Evolutionary conservation across 2,888 invertebrate genomes (phyloP).

Genomic region (Sphecodes monilicornis): DNA sequence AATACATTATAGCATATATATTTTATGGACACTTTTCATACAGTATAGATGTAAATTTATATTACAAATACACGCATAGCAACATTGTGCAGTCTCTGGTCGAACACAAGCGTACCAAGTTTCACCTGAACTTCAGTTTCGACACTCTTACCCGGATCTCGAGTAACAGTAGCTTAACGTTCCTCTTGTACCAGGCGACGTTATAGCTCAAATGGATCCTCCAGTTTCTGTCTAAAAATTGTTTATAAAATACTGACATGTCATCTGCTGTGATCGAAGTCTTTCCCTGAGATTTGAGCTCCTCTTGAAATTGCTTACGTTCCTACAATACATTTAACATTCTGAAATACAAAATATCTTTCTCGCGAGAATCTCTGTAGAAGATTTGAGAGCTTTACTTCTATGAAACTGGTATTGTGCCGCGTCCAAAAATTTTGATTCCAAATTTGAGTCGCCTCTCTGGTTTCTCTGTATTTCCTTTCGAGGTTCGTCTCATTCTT

Average conservation of each 20-base stretch:
- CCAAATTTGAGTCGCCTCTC: constrained; percentile 91
- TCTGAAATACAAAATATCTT: constrained; percentile 24
- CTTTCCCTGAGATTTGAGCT: constrained; percentile 81
- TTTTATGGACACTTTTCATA: constrained; percentile 10
- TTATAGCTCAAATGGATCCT: constrained; percentile 91
- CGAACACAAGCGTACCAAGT: neutral
- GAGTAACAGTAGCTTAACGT: constrained; percentile 88
- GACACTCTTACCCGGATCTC: constrained; percentile 86
- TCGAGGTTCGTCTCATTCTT: constrained; percentile 89
- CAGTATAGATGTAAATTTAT: constrained; percentile 23
- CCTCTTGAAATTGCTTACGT: constrained; percentile 81
- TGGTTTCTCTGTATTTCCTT: constrained; percentile 87
- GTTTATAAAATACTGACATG: constrained; percentile 95
- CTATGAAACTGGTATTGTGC: constrained; percentile 91
- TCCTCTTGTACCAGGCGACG: constrained; percentile 93
- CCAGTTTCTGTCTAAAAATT: constrained; percentile 94
- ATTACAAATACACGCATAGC: constrained; percentile 16
- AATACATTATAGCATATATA: constrained; percentile 18
- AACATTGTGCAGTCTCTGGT: neutral
- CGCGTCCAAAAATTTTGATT: constrained; percentile 93
- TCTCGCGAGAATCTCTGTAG: neutral
- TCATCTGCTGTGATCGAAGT: constrained; percentile 90
- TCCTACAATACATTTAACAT: constrained; percentile 80
- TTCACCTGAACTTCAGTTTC: constrained; percentile 74
- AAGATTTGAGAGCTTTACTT: constrained; percentile 84